phyloP scores from a whole-genome alignment of 2,888 invertebrate genomes.

The Leptinotarsa haldemani region DNA sequence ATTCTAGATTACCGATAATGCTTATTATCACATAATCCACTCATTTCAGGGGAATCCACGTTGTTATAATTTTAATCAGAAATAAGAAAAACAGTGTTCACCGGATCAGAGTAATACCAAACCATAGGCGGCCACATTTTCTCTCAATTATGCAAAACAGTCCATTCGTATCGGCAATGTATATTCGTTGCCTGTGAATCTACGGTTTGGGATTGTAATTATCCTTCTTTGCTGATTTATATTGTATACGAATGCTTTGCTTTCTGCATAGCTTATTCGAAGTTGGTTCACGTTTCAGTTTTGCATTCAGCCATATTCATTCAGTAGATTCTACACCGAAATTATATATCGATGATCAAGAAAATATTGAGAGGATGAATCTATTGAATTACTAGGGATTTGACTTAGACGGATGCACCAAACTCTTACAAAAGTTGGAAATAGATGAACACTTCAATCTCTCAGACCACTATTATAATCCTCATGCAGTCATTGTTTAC shows the following conservation, averaged over 20 bases:
- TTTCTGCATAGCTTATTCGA: conserved; percentile 22
- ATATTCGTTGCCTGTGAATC: conserved; percentile 19
- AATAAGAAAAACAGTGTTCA: conserved; percentile 37
- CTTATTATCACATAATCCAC: conserved; percentile 37
- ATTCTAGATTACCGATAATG: conserved; percentile 42
- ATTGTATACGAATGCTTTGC: background rate
- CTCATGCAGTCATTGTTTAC: too few species aligned
- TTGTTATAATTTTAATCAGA: conserved; percentile 43
- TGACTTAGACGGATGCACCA: too few species aligned
- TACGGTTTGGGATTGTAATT: conserved; percentile 23
- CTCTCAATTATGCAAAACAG: conserved; percentile 52
- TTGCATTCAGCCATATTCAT: background rate
- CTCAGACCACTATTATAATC: too few species aligned
- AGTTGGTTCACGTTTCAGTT: conserved; percentile 20
- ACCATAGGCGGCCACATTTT: conserved; percentile 47
- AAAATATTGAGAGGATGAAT: too few species aligned
- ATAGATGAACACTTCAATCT: too few species aligned
- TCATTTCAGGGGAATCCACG: conserved; percentile 32
- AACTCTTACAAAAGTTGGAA: too few species aligned
- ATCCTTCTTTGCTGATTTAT: conserved; percentile 4
- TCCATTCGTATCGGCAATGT: conserved; percentile 30
- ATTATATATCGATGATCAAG: too few species aligned
- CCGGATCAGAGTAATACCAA: conserved; percentile 32
- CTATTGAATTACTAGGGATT: too few species aligned
- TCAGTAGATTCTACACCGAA: too few species aligned